Evolutionary conservation across 1,140 invertebrate genomes (phyloP), one percentile per base, ranked within the genome.

Genomic region (Halictus rubicundus): DNA sequence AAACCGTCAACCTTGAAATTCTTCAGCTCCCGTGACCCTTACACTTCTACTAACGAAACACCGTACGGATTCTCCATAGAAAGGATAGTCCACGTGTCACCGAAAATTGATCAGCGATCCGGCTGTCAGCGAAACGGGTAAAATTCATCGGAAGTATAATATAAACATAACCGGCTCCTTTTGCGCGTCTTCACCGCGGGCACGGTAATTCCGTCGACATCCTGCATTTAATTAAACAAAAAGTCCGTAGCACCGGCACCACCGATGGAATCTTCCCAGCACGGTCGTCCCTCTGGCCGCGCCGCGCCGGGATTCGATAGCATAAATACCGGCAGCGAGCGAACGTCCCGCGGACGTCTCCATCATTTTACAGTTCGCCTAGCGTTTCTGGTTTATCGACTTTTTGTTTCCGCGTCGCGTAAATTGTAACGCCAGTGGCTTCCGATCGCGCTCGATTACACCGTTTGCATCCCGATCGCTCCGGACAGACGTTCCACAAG

Each of bases 161-260:
- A 61, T 69, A 68, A 76, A 68, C 73, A 69, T 61, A 37, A 69
- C 54, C 5, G 7, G 37, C 21, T 60, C 5, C 39, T 60, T 49
- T 23, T 49, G 54, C 39, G 23, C 25, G 68, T 70, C 39, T 66
- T 71, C 75, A 49, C 14, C 4, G 14, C n/a, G 23, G 14, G 42
- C 74, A 59, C 68, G 57, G 63, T 49, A 60, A 77, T 69, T 49
- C 68, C 54, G 54, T 60, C 74, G 66, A 60, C 39, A 49, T 69
- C 54, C 74, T 77, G 68, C 65, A 9, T 42, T 77, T 69, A 69
- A 77, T 77, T 69, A 77, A 69, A 77, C 65, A 77, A 61, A 77
- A 69, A 77, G 65, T 52, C 5, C 12, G 21, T n/a, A 23, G 25
- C 65, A 46, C 2, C 42, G 42, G 42, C 42, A 14, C n/a, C 25